Conservation (phyloP, 92 coral and sea anemone genomes). For the Meandrina meandrites region DNA sequence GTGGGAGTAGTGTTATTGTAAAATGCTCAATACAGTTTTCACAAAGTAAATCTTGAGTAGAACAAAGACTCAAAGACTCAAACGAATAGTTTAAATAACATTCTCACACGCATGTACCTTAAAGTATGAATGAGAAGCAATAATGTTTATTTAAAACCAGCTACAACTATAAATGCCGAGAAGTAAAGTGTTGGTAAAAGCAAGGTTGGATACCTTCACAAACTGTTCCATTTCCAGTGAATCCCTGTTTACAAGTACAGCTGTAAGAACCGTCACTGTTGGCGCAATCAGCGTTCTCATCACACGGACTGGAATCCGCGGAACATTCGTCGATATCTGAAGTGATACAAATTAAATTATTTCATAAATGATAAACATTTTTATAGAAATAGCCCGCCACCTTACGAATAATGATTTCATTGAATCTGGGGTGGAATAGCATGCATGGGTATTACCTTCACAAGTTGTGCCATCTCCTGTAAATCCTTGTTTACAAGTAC, state of each 20-base stretch:
- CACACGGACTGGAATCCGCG: conserved; percentile 31
- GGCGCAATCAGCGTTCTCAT: conserved; percentile 49
- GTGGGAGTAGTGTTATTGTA: conserved; percentile 22
- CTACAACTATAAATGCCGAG: too few species aligned
- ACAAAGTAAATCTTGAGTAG: not conserved
- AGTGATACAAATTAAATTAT: not conserved
- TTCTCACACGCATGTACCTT: too few species aligned
- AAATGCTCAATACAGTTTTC: not conserved
- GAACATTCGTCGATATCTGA: conserved; percentile 66
- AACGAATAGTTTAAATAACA: too few species aligned
- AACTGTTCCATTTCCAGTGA: conserved; percentile 53
- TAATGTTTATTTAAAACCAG: too few species aligned
- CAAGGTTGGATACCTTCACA: not conserved
- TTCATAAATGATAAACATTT: too few species aligned
- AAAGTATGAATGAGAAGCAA: too few species aligned
- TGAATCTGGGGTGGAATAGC: too few species aligned
- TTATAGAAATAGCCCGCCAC: too few species aligned
- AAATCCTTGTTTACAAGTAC: conserved; percentile 54
- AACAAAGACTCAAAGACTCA: not conserved
- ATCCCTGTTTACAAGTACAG: conserved; percentile 68
- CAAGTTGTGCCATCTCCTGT: not conserved
- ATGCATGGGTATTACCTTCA: not conserved
- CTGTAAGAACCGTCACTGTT: conserved; percentile 70
- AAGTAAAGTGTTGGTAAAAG: too few species aligned
- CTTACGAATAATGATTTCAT: too few species aligned